Conservation (phyloP, 1,140 invertebrate species). For the Chironomus striatipennis region DNA sequence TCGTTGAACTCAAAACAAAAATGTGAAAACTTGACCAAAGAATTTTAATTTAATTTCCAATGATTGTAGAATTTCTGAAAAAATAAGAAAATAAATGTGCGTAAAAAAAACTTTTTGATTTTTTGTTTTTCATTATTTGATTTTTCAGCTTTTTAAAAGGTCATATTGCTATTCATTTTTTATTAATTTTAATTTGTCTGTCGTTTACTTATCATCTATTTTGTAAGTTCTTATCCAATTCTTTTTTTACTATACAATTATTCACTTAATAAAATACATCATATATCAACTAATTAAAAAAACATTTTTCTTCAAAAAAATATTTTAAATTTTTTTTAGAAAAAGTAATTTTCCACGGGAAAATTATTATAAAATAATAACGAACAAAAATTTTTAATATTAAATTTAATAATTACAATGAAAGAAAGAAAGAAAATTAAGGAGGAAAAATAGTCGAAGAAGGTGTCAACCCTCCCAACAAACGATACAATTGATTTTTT, state of each 20-base stretch:
- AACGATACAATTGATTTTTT: too few species aligned
- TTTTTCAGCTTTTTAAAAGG: background rate
- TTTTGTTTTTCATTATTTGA: background rate
- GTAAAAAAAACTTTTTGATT: background rate
- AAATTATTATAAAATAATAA: background rate
- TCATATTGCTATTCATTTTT: slow-evolving; percentile 9
- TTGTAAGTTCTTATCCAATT: background rate
- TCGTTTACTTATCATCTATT: background rate
- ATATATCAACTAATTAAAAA: background rate
- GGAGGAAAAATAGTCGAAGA: background rate
- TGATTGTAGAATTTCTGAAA: background rate
- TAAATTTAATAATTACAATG: background rate
- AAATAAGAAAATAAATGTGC: background rate
- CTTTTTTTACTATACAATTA: background rate
- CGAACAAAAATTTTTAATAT: too few species aligned
- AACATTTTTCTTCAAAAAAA: background rate
- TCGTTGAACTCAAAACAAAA: too few species aligned
- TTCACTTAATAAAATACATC: background rate
- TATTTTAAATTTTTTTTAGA: background rate
- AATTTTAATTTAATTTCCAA: too few species aligned
- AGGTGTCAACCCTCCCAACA: too few species aligned
- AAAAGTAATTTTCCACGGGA: slow-evolving; percentile 7
- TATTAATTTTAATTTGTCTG: slow-evolving; percentile 4
- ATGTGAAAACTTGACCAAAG: background rate
- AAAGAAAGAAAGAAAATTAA: background rate